Evolutionary conservation across 2,113 vertebrate species (phyloP).

Genomic region (Eolophus roseicapilla): DNA sequence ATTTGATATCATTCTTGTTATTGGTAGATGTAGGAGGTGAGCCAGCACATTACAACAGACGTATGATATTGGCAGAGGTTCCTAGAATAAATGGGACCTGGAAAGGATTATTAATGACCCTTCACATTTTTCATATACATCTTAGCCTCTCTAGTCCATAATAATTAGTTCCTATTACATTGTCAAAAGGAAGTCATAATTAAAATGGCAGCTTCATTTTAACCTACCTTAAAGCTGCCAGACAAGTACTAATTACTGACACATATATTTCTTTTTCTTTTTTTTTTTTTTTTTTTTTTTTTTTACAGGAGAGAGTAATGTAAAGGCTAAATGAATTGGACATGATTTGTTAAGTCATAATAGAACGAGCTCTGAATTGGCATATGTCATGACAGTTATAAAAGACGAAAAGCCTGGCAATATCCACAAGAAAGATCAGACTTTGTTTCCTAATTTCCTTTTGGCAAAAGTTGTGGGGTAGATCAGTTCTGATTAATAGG

Average conservation of each 20-base stretch:
- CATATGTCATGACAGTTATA: neutral
- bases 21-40: neutral
- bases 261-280: neutral
- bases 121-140: neutral
- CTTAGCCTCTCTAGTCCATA: neutral
- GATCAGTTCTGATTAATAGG: neutral
- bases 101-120: neutral
- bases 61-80: neutral
- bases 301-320: neutral
- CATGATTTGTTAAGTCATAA: neutral
- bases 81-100: neutral
- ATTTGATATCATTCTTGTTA: neutral
- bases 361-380: neutral
- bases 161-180: neutral
- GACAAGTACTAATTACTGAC: neutral
- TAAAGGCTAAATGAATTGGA: neutral
- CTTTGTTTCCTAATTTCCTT: neutral
- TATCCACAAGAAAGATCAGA: neutral
- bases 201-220: neutral
- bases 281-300: neutral
- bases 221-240: neutral
- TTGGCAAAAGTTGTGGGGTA: neutral
- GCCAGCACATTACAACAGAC: neutral
- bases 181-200: neutral
- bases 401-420: neutral